Evolutionary conservation across 1,140 invertebrate species (phyloP).

Genomic region (Leptoteleia sp.): DNA sequence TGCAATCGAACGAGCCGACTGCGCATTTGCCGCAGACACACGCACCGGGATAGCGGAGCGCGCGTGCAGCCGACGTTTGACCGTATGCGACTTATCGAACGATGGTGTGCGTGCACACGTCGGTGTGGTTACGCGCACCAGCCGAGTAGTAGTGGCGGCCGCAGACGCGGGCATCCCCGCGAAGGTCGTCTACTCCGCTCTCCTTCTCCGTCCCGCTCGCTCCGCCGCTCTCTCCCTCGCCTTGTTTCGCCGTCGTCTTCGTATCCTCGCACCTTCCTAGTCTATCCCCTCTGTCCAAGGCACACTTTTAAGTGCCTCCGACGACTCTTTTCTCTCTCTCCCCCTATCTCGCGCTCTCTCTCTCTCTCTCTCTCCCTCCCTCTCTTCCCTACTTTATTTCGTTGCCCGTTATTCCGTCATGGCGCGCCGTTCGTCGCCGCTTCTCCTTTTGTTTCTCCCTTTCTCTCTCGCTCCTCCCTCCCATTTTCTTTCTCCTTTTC

Average conservation of each 20-base stretch:
- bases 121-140: slow-evolving; percentile 12
- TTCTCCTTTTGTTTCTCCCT: slow-evolving; percentile 11
- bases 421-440: slow-evolving; percentile 6
- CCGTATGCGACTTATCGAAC: slow-evolving; percentile 23
- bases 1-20: slow-evolving; percentile 45
- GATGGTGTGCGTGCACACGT: slow-evolving; percentile 1
- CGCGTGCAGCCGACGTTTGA: slow-evolving; percentile 43
- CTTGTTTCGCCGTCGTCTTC: slow-evolving; percentile 55
- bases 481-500: not conserved
- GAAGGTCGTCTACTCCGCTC: slow-evolving; percentile 73
- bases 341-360: too few relatives aligned
- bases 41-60: slow-evolving; percentile 20
- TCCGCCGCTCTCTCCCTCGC: slow-evolving; percentile 1
- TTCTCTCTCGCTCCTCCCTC: not conserved
- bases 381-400: slow-evolving; percentile 40
- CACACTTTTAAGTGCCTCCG: slow-evolving; percentile 55
- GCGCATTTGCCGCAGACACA: slow-evolving; percentile 36
- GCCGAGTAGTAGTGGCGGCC: slow-evolving; percentile 28
- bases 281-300: slow-evolving; percentile 39
- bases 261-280: slow-evolving; percentile 48
- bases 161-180: slow-evolving; percentile 70
- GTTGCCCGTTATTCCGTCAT: slow-evolving; percentile 31
- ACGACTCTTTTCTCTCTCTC: slow-evolving; percentile 28
- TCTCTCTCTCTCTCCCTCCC: too few relatives aligned
- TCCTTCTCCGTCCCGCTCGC: slow-evolving; percentile 27